A percentile compares a stretch with the other conserved stretches of the same genome.
Conservation (phyloP, 1,140 invertebrate species). For the Anastatus disparis region DNA sequence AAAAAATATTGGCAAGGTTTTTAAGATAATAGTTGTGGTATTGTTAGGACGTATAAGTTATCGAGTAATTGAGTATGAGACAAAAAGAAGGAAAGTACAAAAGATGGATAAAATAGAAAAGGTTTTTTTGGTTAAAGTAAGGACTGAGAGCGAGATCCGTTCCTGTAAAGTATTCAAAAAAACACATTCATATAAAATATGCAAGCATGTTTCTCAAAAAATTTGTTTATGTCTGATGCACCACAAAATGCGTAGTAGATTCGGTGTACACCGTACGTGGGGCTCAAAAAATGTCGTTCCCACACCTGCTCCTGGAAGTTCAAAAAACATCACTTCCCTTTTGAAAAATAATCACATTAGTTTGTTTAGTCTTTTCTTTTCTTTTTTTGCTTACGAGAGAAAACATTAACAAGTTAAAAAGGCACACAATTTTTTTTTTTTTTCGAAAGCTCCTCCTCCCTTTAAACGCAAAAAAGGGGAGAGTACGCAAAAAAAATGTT, state of each 20-base stretch:
- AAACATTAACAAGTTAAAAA: slow-evolving; percentile 45
- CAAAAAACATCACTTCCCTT: slow-evolving; percentile 69
- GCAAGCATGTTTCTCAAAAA: slow-evolving; percentile 65
- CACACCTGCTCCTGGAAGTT: slow-evolving; percentile 69
- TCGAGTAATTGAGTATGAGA: too few relatives aligned
- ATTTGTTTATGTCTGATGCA: slow-evolving; percentile 63
- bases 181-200: slow-evolving; percentile 68
- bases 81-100: slow-evolving; percentile 22
- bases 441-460: slow-evolving; percentile 20
- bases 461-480: slow-evolving; percentile 26
- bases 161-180: slow-evolving; percentile 68
- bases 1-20: too few relatives aligned
- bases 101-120: slow-evolving; percentile 43
- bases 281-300: slow-evolving; percentile 68
- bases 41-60: too few relatives aligned
- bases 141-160: slow-evolving; percentile 64
- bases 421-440: slow-evolving; percentile 34
- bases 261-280: slow-evolving; percentile 65
- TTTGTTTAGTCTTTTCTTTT: slow-evolving; percentile 17
- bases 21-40: too few relatives aligned
- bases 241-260: slow-evolving; percentile 67
- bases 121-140: slow-evolving; percentile 43
- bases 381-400: slow-evolving; percentile 46
- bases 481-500: slow-evolving; percentile 23
- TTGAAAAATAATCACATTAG: slow-evolving; percentile 66